Conservation (phyloP, 1,140 invertebrate genomes). For the Drosophila micromelanica region DNA sequence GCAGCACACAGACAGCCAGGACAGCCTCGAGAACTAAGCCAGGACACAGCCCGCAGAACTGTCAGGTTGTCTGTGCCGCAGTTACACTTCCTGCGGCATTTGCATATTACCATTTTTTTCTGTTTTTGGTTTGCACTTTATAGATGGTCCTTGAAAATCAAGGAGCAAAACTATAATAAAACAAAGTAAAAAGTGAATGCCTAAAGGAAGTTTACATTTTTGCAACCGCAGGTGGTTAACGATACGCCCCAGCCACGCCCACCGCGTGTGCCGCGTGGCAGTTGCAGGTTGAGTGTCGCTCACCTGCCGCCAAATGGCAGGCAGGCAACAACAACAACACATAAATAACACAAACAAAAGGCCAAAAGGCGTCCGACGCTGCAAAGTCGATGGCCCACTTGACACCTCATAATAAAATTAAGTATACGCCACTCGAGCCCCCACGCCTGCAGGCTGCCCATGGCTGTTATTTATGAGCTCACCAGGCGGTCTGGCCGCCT, state of each 20-base stretch:
- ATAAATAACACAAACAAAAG: slow-evolving; percentile 71
- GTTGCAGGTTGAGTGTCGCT: slow-evolving; percentile 24
- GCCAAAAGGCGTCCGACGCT: slow-evolving; percentile 54
- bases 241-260: slow-evolving; percentile 25
- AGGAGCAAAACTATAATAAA: slow-evolving; percentile 37
- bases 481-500: background rate
- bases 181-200: slow-evolving; percentile 68
- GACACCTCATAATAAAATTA: slow-evolving; percentile 84
- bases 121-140: background rate
- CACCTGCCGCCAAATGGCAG: slow-evolving; percentile 69
- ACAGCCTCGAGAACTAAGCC: slow-evolving; percentile 17
- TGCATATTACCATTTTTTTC: slow-evolving; percentile 71
- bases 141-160: slow-evolving; percentile 52
- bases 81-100: slow-evolving; percentile 75
- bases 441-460: slow-evolving; percentile 3
- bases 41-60: slow-evolving; percentile 20
- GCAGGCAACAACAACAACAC: slow-evolving; percentile 56
- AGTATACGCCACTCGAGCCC: slow-evolving; percentile 77
- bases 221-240: slow-evolving; percentile 45
- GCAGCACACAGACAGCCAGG: slow-evolving; percentile 56
- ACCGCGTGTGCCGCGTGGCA: background rate
- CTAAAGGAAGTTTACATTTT: slow-evolving; percentile 73
- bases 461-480: background rate
- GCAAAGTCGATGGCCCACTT: slow-evolving; percentile 79
- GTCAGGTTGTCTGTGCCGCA: slow-evolving; percentile 50